These are phyloP conservation scores for Hetaerina americana DNA, from an alignment of 1,140 invertebrate species.

Conservation along the genomic window DNA sequence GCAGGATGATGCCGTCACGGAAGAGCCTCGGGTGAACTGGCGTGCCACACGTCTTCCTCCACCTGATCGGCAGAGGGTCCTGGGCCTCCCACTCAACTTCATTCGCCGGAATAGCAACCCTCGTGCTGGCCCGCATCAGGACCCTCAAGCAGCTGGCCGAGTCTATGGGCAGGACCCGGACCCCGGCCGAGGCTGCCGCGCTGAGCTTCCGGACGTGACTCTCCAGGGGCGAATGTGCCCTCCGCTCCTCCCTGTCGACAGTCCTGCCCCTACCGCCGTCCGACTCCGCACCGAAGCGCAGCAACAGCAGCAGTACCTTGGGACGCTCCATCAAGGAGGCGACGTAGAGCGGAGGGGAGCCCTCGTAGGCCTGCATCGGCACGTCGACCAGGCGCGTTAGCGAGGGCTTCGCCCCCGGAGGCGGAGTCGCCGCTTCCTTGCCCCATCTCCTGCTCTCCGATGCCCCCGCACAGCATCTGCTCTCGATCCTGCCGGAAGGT, in stretches of 20 bases:
- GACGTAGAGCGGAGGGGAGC: slow-evolving; percentile 48
- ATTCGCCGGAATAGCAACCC: slow-evolving; percentile 24
- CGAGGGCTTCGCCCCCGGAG: slow-evolving; percentile 7
- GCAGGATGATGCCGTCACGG: slow-evolving; percentile 21
- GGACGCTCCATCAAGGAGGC: slow-evolving; percentile 53
- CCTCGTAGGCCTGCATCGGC: slow-evolving; percentile 60
- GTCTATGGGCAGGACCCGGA: slow-evolving; percentile 29
- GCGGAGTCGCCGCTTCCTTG: not conserved
- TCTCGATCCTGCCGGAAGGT: slow-evolving; percentile 16
- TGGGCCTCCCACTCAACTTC: not conserved
- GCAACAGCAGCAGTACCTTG: slow-evolving; percentile 53
- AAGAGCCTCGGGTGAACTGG: not conserved
- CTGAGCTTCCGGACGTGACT: not conserved
- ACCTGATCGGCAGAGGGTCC: too few species aligned
- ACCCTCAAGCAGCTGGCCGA: slow-evolving; percentile 49
- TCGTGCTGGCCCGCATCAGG: slow-evolving; percentile 44
- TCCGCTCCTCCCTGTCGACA: not conserved
- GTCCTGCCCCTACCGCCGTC: slow-evolving; percentile 27
- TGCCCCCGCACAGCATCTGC: slow-evolving; percentile 16
- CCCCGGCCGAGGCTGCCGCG: not conserved
- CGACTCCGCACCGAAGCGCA: slow-evolving; percentile 48
- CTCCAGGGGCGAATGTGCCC: not conserved
- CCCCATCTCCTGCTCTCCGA: slow-evolving; percentile 22
- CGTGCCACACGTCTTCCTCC: not conserved
- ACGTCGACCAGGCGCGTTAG: slow-evolving; percentile 53